Conservation (phyloP, 1,140 invertebrate species). For the Sipha flava region DNA sequence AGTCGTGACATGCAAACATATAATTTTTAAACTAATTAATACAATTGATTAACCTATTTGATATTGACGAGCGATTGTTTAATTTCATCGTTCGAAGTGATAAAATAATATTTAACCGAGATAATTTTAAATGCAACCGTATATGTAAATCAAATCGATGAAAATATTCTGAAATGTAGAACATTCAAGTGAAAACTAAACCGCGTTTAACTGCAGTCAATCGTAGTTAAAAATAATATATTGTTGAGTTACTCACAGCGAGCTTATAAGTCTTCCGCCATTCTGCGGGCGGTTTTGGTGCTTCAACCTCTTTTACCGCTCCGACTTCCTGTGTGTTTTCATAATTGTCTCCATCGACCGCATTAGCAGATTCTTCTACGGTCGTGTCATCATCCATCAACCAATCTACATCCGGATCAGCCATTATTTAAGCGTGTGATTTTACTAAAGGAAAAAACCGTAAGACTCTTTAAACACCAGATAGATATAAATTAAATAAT, state of each 20-base stretch:
- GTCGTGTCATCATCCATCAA: background rate
- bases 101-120: too few species aligned
- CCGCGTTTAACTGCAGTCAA: too few species aligned
- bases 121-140: too few species aligned
- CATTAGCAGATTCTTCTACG: background rate
- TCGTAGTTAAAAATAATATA: too few species aligned
- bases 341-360: background rate
- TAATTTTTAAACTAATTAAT: too few species aligned
- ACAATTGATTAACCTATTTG: too few species aligned
- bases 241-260: constrained; percentile 5
- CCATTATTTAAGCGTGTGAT: background rate
- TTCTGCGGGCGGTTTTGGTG: constrained; percentile 31
- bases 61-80: too few species aligned
- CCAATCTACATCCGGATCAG: background rate
- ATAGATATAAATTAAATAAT: background rate
- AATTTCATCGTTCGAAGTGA: too few species aligned
- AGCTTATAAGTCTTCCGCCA: constrained; percentile 24
- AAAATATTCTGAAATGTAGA: too few species aligned
- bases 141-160: too few species aligned
- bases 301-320: constrained; percentile 37
- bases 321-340: constrained; percentile 38
- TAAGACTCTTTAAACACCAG: background rate
- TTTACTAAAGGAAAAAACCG: background rate
- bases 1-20: too few species aligned
- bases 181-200: too few species aligned